These are phyloP conservation scores for Lytechinus pictus DNA, from an alignment of 35 echinoderm and acorn worm genomes.

Conservation along the genomic window DNA sequence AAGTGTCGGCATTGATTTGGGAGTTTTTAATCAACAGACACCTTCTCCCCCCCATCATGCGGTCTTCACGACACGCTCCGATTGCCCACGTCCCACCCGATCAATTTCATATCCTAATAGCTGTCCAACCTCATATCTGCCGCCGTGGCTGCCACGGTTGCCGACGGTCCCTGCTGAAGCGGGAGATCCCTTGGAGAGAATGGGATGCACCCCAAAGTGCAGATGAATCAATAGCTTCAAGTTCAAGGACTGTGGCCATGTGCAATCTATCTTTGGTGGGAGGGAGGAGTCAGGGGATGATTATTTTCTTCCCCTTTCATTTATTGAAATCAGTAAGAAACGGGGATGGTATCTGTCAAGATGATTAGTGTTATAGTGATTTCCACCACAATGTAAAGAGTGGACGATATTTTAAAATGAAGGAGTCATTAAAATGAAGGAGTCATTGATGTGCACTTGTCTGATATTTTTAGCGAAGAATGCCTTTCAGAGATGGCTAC, in stretches of 20 bases:
- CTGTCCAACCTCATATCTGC: constrained; percentile 25
- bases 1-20: constrained; percentile 15
- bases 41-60: neutral
- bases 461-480: too few species aligned
- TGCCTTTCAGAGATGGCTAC: too few species aligned
- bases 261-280: neutral
- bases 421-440: too few species aligned
- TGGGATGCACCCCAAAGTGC: constrained; percentile 28
- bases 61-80: constrained; percentile 19
- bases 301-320: neutral
- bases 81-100: constrained; percentile 29
- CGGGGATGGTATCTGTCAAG: neutral
- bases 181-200: neutral
- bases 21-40: constrained; percentile 19
- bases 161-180: neutral
- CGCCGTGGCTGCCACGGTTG: neutral
- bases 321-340: neutral
- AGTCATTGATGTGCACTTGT: too few species aligned
- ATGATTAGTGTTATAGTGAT: too few species aligned
- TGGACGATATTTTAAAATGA: too few species aligned
- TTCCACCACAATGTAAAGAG: too few species aligned
- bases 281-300: neutral
- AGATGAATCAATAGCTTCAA: constrained; percentile 40
- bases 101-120: constrained; percentile 40
- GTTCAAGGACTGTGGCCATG: constrained; percentile 23